These are phyloP conservation scores for Limnephilus auricula DNA, from an alignment of 2,888 invertebrate species.

Conservation along the genomic window DNA sequence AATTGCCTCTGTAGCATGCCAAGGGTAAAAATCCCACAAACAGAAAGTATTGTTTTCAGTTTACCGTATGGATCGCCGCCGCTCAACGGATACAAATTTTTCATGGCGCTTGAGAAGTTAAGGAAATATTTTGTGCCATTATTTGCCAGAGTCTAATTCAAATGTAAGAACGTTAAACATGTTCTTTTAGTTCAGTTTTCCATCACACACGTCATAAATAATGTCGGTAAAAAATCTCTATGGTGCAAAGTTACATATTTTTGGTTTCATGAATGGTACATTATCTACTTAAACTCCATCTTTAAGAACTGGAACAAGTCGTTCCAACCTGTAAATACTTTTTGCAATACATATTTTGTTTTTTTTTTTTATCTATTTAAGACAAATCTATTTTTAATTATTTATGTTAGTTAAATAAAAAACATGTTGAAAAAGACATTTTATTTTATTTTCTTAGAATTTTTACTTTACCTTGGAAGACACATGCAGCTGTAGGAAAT, in stretches of 20 bases:
- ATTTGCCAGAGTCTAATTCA: not conserved
- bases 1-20: no score
- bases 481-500: not conserved
- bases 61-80: no score
- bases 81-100: no score
- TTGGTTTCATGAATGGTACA: not conserved
- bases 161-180: not conserved
- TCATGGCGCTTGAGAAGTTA: not conserved
- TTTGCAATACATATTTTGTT: not conserved
- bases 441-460: not conserved
- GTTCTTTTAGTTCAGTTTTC: not conserved
- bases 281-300: not conserved
- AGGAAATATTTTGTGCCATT: not conserved
- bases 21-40: no score
- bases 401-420: not conserved
- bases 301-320: not conserved
- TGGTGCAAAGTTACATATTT: not conserved
- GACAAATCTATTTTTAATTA: not conserved
- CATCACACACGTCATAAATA: not conserved
- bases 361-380: not conserved
- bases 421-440: not conserved
- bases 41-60: no score
- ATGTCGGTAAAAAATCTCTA: not conserved
- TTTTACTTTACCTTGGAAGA: not conserved
- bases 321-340: slow-evolving; percentile 2